A percentile compares a stretch with the other conserved stretches of the same genome.
Conservation (phyloP, 2,797 vertebrate species). For the Limosa lapponica region DNA sequence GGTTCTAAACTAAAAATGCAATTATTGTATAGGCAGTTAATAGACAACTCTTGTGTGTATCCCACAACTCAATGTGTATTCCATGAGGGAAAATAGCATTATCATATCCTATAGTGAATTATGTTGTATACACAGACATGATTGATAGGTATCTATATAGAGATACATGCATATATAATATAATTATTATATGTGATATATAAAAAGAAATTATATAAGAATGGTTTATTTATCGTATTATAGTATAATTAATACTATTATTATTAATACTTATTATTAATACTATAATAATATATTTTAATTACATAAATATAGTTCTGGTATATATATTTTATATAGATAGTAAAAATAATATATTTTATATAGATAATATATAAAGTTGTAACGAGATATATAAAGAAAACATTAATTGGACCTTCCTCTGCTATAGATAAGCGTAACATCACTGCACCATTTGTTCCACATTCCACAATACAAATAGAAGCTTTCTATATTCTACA, state of each 20-base stretch:
- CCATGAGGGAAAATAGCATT: background rate
- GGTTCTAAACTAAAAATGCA: background rate
- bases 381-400: background rate
- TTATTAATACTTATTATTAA: too few relatives aligned
- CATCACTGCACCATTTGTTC: background rate
- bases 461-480: background rate
- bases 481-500: background rate
- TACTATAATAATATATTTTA: background rate
- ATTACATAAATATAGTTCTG: background rate
- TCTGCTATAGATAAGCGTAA: background rate
- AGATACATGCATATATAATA: background rate
- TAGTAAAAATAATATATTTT: background rate
- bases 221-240: background rate
- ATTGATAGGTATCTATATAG: background rate
- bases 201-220: background rate
- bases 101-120: background rate
- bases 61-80: background rate
- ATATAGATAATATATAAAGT: background rate
- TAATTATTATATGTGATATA: background rate
- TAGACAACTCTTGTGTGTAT: background rate
- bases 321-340: background rate
- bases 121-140: background rate
- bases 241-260: background rate
- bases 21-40: background rate
- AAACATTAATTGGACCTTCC: background rate